Conservation (phyloP, 2,113 vertebrate genomes). For the Chionodraco myersi region DNA sequence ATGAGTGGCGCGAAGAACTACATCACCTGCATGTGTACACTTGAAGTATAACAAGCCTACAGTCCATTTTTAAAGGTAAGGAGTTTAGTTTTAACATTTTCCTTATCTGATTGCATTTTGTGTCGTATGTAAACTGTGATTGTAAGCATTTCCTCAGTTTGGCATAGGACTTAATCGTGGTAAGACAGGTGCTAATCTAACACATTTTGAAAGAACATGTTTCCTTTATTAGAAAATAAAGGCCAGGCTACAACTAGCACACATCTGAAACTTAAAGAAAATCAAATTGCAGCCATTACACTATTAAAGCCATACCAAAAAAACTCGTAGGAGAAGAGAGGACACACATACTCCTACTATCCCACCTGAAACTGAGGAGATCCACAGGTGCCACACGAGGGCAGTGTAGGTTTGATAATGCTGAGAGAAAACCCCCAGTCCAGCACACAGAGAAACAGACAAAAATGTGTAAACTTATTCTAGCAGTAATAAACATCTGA, state of each 20-base stretch:
- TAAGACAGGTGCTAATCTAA: neutral
- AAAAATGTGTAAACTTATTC: neutral
- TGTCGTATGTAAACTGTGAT: neutral
- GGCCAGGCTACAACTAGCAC: too few species aligned
- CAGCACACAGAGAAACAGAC: neutral
- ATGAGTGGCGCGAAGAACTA: neutral
- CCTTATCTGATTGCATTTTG: neutral
- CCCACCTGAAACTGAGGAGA: conserved; percentile 23
- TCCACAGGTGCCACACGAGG: conserved; percentile 66
- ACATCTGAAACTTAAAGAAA: neutral
- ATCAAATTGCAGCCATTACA: neutral
- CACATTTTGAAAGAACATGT: neutral
- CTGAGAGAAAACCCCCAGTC: neutral
- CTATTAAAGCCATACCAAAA: neutral
- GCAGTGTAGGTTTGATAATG: conserved; percentile 64
- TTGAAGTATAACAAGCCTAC: neutral
- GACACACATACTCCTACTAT: neutral
- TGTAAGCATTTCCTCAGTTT: neutral
- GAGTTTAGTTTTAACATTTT: too few species aligned
- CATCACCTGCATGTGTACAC: neutral
- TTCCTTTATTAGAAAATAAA: neutral
- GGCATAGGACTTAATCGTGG: neutral
- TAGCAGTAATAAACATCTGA: neutral
- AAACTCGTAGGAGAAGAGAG: neutral
- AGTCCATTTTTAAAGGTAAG: conserved; percentile 2